Conservation (phyloP, 2,888 invertebrate genomes). For the Xestobium rufovillosum region DNA sequence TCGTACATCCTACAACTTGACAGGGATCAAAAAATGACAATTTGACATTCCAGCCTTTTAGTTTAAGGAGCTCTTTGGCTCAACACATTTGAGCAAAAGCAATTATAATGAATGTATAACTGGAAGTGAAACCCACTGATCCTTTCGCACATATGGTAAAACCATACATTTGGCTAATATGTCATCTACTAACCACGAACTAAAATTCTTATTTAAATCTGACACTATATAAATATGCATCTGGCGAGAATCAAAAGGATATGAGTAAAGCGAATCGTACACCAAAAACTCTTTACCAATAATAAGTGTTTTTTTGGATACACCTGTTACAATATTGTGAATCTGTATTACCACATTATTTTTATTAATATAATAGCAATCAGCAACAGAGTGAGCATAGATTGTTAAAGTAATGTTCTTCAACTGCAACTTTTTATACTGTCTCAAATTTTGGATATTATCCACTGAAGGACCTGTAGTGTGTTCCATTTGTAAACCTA, state of each 20-base stretch:
- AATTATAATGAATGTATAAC: too few relatives aligned
- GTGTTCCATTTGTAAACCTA: background rate
- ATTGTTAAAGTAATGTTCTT: constrained; percentile 4
- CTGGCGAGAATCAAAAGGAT: constrained; percentile 9
- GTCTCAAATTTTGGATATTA: background rate
- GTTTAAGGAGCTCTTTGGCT: too few relatives aligned
- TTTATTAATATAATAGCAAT: constrained; percentile 7
- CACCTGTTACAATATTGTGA: constrained; percentile 8
- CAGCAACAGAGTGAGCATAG: constrained; percentile 4
- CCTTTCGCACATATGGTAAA: too few relatives aligned
- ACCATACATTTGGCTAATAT: too few relatives aligned
- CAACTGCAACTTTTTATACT: constrained; percentile 6
- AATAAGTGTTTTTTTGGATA: constrained; percentile 2
- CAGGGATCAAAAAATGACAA: too few relatives aligned
- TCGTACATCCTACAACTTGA: too few relatives aligned
- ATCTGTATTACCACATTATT: constrained; percentile 8
- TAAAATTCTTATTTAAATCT: too few relatives aligned
- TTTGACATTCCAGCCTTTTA: too few relatives aligned
- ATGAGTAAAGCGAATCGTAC: constrained; percentile 6
- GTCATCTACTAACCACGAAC: too few relatives aligned
- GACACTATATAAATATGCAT: constrained; percentile 10
- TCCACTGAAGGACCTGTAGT: background rate
- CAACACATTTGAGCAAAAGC: too few relatives aligned
- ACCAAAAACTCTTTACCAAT: constrained; percentile 5
- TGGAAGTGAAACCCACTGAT: too few relatives aligned